Base-by-base conservation (phyloP, 2,797 vertebrate genomes). In the Muraenolepis orangiensis region DNA sequence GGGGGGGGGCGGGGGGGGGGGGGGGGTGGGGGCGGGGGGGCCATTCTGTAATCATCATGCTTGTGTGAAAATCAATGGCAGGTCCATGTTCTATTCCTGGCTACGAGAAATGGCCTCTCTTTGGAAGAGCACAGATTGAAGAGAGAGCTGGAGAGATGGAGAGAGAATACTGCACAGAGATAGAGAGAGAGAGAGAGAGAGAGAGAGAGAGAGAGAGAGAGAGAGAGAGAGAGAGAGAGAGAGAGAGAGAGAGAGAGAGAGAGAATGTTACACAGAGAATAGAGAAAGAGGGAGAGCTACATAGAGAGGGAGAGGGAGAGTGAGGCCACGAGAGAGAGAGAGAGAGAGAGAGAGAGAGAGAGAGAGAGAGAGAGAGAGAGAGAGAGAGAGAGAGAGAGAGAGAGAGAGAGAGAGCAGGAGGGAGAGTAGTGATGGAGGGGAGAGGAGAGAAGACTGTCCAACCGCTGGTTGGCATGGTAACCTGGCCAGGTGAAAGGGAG, bases 401-500 rank as follows among this genome's bases (percentile, higher is more conserved):
- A 30, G 76, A 42, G 76, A 31, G 71, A 72, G 34, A 76, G 32
- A 31, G 70, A 28, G 40, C 10, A 76, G 30, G 72, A 71, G 77
- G 40, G 20, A 66, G 66, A 74, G 66, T n/a, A 57, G 46, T 57
- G 46, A 57, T 57, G 0, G 70, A 79, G 66, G 73, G 13, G 69
- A 74, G 31, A 74, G 78, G 81, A 83, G 85, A 80, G 85, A 87
- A 88, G 87, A 88, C 85, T 91, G 92, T 89, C 90, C 89, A 76
- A 91, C 89, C 26, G 89, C 85, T 87, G 90, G 93, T 94, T 93
- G 92, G 91, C 91, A 94, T 94, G 91, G 92, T 91, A 94, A 93
- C 93, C 86, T 93, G 92, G 91, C 91, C 91, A 93, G 93, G 93
- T 94, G 91, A 94, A 93, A 93, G 88, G 89, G 90, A 92, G 91